These are phyloP conservation scores for Lepeophtheirus salmonis DNA, from an alignment of 1,140 invertebrate genomes.

Conservation along the genomic window DNA sequence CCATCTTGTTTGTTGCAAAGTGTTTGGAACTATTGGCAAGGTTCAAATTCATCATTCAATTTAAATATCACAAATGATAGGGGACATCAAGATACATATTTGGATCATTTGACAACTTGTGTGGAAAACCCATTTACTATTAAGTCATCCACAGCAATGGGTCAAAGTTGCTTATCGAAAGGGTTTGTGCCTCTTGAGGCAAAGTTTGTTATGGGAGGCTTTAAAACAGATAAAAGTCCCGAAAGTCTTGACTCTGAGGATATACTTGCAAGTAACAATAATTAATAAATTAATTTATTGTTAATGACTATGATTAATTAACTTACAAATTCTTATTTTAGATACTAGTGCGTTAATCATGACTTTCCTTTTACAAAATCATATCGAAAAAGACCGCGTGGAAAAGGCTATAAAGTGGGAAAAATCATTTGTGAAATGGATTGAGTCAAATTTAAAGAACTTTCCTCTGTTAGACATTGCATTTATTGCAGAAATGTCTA, in stretches of 20 bases:
- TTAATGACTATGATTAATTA: slow-evolving; percentile 32
- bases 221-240: too few relatives aligned
- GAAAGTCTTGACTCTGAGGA: too few relatives aligned
- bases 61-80: slow-evolving; percentile 25
- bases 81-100: slow-evolving; percentile 44
- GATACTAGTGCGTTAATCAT: slow-evolving; percentile 67
- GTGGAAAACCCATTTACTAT: slow-evolving; percentile 22
- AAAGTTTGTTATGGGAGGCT: slow-evolving; percentile 75
- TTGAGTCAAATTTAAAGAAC: slow-evolving; percentile 53
- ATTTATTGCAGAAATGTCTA: slow-evolving; percentile 61
- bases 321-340: slow-evolving; percentile 32
- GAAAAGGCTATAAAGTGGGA: slow-evolving; percentile 72
- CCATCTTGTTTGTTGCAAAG: slow-evolving; percentile 62
- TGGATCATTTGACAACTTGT: slow-evolving; percentile 48
- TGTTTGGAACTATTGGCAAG: slow-evolving; percentile 72
- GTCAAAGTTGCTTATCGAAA: slow-evolving; percentile 48
- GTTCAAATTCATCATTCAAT: slow-evolving; percentile 37
- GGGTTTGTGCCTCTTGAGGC: slow-evolving; percentile 82
- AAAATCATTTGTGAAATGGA: slow-evolving; percentile 56
- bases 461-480: slow-evolving; percentile 45
- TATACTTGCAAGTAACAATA: not conserved
- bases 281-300: slow-evolving; percentile 26
- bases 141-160: slow-evolving; percentile 16
- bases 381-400: slow-evolving; percentile 39
- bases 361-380: slow-evolving; percentile 72